These are phyloP conservation scores for Chamaetylas fuelleborni DNA, from an alignment of 2,113 vertebrate genomes.

Conservation along the genomic window DNA sequence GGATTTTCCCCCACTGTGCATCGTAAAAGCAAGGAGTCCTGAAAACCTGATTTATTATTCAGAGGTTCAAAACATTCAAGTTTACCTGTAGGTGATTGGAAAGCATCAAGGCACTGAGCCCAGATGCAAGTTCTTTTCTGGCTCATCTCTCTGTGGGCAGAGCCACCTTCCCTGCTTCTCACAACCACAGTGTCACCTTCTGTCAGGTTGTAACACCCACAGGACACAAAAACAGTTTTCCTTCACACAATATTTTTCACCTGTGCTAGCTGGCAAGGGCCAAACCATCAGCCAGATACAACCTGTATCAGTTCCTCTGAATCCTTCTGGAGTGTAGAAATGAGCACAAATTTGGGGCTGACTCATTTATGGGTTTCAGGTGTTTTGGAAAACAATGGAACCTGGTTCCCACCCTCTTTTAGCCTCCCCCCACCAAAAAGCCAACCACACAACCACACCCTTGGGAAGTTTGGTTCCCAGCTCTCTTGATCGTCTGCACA, in stretches of 20 bases:
- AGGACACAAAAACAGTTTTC: neutral
- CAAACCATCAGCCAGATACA: neutral
- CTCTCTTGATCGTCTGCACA: neutral
- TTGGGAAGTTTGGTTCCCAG: neutral
- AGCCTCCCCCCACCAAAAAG: neutral
- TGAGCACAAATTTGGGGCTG: accelerated
- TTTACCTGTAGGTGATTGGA: neutral
- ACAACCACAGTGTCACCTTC: neutral
- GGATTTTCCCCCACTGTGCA: neutral
- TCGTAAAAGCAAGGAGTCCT: neutral
- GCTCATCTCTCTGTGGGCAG: neutral
- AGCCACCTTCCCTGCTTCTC: neutral
- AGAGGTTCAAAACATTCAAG: neutral
- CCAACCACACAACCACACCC: too few species aligned
- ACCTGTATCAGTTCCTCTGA: neutral
- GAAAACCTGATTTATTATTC: neutral
- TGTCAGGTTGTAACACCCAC: neutral
- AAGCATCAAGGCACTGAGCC: neutral
- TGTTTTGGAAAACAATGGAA: neutral
- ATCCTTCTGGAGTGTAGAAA: neutral
- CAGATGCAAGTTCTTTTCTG: accelerated
- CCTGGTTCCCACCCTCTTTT: neutral
- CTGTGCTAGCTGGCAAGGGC: neutral
- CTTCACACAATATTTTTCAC: neutral
- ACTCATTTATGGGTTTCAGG: neutral